Base-by-base conservation (phyloP, 2,797 vertebrate species). In the Apogon hyalosoma region DNA sequence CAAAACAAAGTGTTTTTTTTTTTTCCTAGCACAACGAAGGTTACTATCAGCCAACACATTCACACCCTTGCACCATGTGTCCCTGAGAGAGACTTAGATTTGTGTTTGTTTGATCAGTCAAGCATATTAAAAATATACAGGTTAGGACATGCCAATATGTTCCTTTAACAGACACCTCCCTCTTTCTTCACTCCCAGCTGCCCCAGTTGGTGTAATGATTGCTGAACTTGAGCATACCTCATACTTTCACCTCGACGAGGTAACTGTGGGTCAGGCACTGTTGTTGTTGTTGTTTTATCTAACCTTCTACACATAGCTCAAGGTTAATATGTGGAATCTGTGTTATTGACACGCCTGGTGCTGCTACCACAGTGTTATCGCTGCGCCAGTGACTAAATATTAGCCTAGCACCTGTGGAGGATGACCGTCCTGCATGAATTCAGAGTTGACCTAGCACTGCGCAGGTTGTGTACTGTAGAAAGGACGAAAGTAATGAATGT, bases 361-460 rank as follows among this genome's bases (percentile, higher is more conserved):
- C 45, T 58, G 58, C 52, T 52, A 18, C 41, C 8, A 60, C 3
- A 14, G 14, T 59, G 50, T 75, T 89, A 82, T 85, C 69, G 66
- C 75, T 78, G 54, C 62, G 53, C 55, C 70, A 15, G 15, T 57
- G 51, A 61, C 66, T 86, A 87, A 91, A 90, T 87, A 90, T 91
- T 90, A 76, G 73, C 70, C 56, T 47, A 33, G 68, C 77, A 73
- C 46, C 75, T 53, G 49, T 59, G 41, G 47, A 28, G 67, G 63
- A 52, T 53, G 12, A 51, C 45, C 55, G 65, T 52, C 53, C 36
- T 33, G 56, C 40, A 54, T 46, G 46, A 65, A 56, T 57, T 63
- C 19, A 19, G 65, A 69, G 60, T 76, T 72, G 62, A 61, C 55
- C 9, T 19, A 48, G 68, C 46, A 14, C 51, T 42, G 56, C 18